Base-by-base conservation (phyloP, 1,140 invertebrate genomes). In the Caenorhabditis briggsae region DNA sequence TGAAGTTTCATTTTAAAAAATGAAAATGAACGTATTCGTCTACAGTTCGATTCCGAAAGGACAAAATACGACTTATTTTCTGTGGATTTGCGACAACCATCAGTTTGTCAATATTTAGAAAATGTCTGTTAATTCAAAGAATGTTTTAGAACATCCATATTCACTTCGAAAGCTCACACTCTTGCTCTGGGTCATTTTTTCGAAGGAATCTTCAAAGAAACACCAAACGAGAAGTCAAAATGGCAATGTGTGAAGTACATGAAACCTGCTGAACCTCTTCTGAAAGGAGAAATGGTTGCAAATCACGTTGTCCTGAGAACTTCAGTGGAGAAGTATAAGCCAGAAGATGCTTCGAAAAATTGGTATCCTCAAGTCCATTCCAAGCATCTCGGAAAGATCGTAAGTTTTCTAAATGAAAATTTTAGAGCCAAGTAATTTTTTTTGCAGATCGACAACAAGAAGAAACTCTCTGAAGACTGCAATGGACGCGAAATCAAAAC, bases 41-140 rank as follows among this genome's bases (percentile, higher is more conserved):
- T 46, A 70, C 41, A 70, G 41, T n/a, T 11, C 20, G 18, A 70
- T 70, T 14, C 14, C 43, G 6, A 70, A 70, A 70, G 41, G 18
- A 43, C 33, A 70, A 25, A 2, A 25, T 0, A 70, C 12, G 9
- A 70, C 64, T 43, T 46, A 70, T 46, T 70, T 70, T 18, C 18
- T 70, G 20, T 70, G 64, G 64, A 70, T 70, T 70, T 70, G 64
- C 43, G 64, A 70, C 20, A 70, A 70, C 8, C 64, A 70, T 16
- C 11, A 70, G 64, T 70, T 2, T n/a, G 64, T 46, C 33, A 5
- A 18, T 9, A 12, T 43, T 70, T 0, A 33, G 20, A 11, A 12
- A 9, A 14, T 18, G 5, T 5, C 18, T 6, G 0, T 18, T 18
- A 43, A 25, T 18, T 70, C 11, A n/a, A 2, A 58, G 9, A 64